These are phyloP conservation scores for Lomographa bimaculata DNA, from an alignment of 2,888 invertebrate species.

Conservation along the genomic window DNA sequence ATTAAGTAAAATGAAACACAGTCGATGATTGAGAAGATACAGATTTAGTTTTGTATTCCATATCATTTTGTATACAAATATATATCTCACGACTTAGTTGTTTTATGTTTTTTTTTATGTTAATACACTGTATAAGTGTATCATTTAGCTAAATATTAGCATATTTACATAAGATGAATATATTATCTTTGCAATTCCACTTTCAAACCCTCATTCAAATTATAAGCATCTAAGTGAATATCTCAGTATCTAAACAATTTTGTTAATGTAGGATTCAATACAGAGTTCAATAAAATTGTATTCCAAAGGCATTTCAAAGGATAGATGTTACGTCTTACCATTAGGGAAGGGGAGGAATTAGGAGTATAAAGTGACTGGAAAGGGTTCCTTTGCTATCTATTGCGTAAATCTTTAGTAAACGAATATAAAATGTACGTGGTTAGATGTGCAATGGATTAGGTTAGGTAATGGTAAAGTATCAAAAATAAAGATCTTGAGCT, in stretches of 20 bases:
- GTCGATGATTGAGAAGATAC: too few species aligned
- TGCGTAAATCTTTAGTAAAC: constrained; percentile 37
- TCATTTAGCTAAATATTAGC: too few species aligned
- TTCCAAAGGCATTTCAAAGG: constrained; percentile 29
- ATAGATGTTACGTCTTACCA: constrained; percentile 47
- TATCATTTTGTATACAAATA: too few species aligned
- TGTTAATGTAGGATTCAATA: constrained; percentile 20
- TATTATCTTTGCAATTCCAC: too few species aligned
- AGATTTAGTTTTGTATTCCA: too few species aligned
- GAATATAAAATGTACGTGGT: constrained; percentile 45
- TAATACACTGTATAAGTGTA: too few species aligned
- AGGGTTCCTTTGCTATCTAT: constrained; percentile 55
- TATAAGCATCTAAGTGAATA: constrained; percentile 10
- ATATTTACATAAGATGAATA: too few species aligned
- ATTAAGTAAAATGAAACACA: too few species aligned
- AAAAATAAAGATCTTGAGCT: too few species aligned
- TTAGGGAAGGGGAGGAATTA: constrained; percentile 50
- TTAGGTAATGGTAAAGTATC: too few species aligned
- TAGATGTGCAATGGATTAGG: constrained; percentile 36
- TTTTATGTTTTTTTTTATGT: too few species aligned
- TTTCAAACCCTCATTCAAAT: not conserved
- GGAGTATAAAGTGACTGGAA: constrained; percentile 56
- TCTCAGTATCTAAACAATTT: constrained; percentile 8
- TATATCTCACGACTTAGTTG: too few species aligned
- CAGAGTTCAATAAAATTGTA: constrained; percentile 14